A percentile compares a stretch with the other conserved stretches of the same genome.
These are phyloP conservation scores for Centropyge bicolor DNA, from an alignment of 2,797 vertebrate genomes.

Conservation along the genomic window DNA sequence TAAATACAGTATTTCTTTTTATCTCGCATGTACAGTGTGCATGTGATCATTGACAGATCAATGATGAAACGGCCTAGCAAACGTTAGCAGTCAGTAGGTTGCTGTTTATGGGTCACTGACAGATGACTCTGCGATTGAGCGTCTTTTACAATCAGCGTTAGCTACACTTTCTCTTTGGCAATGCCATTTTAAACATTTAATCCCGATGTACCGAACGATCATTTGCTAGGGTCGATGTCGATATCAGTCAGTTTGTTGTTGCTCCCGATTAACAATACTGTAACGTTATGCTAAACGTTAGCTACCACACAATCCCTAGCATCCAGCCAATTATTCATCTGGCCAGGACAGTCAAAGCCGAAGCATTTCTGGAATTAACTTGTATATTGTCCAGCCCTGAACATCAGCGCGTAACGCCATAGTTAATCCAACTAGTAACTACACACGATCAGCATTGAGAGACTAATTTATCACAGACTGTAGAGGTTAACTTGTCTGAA, in stretches of 20 bases:
- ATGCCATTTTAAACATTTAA: not conserved
- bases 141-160: not conserved
- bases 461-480: not conserved
- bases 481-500: not conserved
- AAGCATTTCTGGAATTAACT: constrained; percentile 48
- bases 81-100: constrained; percentile 22
- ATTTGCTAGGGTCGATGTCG: not conserved
- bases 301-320: constrained; percentile 78
- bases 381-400: constrained; percentile 17
- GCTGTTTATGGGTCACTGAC: constrained; percentile 50
- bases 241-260: not conserved
- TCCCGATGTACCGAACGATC: not conserved
- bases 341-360: constrained; percentile 42
- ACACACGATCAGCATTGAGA: not conserved
- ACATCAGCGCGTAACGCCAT: constrained; percentile 18
- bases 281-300: constrained; percentile 65
- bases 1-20: not conserved
- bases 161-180: not conserved
- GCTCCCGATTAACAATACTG: not conserved
- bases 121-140: constrained; percentile 66
- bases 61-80: constrained; percentile 48
- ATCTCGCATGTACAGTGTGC: not conserved
- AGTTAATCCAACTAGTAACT: constrained; percentile 29
- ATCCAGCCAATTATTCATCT: constrained; percentile 82
- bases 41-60: constrained; percentile 36